Percentiles rank a stretch among this genome's conserved stretches.
phyloP scores from a whole-genome alignment of 35 echinoderm and acorn worm genomes.

The Strongylocentrotus purpuratus region DNA sequence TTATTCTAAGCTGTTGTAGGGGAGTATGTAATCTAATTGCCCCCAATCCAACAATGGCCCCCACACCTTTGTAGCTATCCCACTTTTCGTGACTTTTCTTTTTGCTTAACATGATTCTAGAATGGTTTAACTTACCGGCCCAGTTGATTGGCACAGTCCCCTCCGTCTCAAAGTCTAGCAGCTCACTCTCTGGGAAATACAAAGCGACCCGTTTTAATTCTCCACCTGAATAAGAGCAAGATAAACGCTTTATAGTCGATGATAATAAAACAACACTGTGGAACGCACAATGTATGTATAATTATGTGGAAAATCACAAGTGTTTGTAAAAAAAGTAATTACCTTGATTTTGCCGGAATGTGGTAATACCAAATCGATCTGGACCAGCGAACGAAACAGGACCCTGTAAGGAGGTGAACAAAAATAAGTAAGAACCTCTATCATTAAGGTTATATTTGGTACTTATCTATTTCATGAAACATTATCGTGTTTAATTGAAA shows the following conservation, averaged over 20 bases:
- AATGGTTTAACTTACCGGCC: conserved; percentile 56
- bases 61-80: too few relatives aligned
- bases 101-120: neutral
- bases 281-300: too few relatives aligned
- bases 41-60: too few relatives aligned
- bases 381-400: conserved; percentile 81
- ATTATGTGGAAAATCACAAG: neutral
- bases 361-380: conserved; percentile 87
- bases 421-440: neutral
- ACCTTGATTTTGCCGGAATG: conserved; percentile 92
- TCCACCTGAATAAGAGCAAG: conserved; percentile 15
- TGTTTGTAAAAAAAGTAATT: neutral
- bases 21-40: too few relatives aligned
- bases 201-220: conserved; percentile 78
- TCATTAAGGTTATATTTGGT: too few relatives aligned
- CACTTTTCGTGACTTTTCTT: too few relatives aligned
- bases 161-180: conserved; percentile 59
- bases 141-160: conserved; percentile 68
- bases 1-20: too few relatives aligned
- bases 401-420: conserved; percentile 53
- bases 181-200: conserved; percentile 76
- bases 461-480: too few relatives aligned
- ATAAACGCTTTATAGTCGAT: neutral
- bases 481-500: too few relatives aligned
- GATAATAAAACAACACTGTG: too few relatives aligned